Evolutionary conservation across 2,113 vertebrate species (phyloP).

Genomic region (Pycnonotus jocosus): DNA sequence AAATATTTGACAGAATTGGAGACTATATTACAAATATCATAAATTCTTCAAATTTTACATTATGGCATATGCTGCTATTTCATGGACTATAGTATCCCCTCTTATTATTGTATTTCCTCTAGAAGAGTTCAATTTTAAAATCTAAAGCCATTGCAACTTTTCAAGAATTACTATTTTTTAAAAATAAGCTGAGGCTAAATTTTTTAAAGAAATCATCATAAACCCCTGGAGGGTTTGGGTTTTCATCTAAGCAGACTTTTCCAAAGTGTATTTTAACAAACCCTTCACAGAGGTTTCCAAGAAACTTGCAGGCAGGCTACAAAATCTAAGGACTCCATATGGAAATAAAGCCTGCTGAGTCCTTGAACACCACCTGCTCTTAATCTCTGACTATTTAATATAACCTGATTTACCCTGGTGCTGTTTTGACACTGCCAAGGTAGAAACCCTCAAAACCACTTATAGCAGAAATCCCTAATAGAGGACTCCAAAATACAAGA

Average conservation of each 20-base stretch:
- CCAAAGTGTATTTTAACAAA: neutral
- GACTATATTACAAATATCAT: neutral
- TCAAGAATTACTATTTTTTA: neutral
- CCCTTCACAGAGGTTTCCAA: neutral
- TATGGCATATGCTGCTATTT: neutral
- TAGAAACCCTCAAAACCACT: neutral
- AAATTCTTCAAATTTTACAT: neutral
- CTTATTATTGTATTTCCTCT: neutral
- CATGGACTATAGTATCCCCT: fast-evolving
- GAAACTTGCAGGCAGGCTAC: neutral
- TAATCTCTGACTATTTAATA: neutral
- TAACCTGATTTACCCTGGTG: neutral
- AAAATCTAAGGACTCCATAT: neutral
- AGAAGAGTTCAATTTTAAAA: neutral
- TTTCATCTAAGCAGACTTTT: neutral
- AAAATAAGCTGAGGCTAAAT: neutral
- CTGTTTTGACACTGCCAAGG: neutral
- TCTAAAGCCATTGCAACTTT: neutral
- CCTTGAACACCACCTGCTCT: neutral
- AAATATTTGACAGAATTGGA: neutral
- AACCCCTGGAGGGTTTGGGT: neutral
- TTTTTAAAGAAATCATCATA: neutral
- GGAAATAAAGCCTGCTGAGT: neutral
- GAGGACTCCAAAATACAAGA: neutral
- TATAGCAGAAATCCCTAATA: neutral